Percentiles rank a stretch among this genome's conserved stretches.
phyloP scores from a whole-genome alignment of 2,797 vertebrate species.

The Pipistrellus pipistrellus region DNA sequence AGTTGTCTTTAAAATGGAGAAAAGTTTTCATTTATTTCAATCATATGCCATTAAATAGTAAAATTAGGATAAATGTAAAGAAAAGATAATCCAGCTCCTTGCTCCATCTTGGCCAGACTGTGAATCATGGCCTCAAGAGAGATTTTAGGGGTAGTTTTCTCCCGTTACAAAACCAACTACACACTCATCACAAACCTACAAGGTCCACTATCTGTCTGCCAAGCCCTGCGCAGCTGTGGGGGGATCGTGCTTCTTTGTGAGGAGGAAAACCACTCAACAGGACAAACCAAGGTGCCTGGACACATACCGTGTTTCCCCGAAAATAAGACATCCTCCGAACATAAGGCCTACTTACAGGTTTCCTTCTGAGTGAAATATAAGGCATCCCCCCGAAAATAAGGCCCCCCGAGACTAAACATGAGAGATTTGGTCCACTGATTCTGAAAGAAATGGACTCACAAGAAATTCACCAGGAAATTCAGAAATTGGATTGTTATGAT shows the following conservation, averaged over 20 bases:
- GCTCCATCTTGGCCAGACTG: not conserved
- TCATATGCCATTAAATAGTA: not conserved
- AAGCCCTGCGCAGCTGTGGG: not conserved
- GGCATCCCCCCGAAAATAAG: no score
- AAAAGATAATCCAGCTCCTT: not conserved
- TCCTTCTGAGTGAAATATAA: no score
- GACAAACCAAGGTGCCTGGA: not conserved
- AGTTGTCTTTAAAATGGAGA: constrained; percentile 9
- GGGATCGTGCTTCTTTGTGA: not conserved
- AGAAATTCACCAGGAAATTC: no score
- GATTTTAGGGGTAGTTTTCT: not conserved
- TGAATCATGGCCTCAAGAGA: not conserved
- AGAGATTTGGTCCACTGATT: no score
- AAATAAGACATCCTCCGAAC: no score
- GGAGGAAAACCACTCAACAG: not conserved
- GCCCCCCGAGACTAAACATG: no score
- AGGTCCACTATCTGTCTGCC: not conserved
- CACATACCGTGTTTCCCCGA: no score
- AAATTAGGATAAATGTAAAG: not conserved
- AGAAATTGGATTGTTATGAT: no score
- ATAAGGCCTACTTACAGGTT: no score
- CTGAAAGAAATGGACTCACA: no score
- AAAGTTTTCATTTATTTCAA: constrained; percentile 23
- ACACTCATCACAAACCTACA: not conserved
- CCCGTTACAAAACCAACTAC: not conserved